phyloP scores from a whole-genome alignment of 2,797 vertebrate species.

The Poeciliopsis turneri region DNA sequence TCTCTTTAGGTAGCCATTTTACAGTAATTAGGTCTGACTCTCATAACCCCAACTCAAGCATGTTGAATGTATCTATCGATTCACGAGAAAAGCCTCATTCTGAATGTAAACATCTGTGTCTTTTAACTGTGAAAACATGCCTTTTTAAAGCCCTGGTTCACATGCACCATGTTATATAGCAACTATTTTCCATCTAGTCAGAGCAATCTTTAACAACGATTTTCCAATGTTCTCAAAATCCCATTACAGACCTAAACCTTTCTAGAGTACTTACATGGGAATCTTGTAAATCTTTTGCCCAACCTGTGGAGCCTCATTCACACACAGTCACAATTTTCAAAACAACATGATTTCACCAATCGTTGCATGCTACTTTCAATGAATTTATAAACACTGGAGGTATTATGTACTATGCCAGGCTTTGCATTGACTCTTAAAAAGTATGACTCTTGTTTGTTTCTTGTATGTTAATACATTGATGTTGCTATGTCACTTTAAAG shows the following conservation, averaged over 20 bases:
- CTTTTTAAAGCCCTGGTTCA: constrained; percentile 16
- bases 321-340: constrained; percentile 24
- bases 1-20: constrained; percentile 40
- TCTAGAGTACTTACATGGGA: constrained; percentile 35
- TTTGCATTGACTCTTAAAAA: constrained; percentile 52
- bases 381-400: constrained; percentile 11
- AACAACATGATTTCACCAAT: constrained; percentile 32
- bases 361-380: constrained; percentile 73
- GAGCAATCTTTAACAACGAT: constrained; percentile 10
- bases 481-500: constrained; percentile 46
- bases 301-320: constrained; percentile 16
- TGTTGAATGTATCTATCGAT: constrained; percentile 66
- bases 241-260: background rate
- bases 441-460: constrained; percentile 35
- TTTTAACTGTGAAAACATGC: constrained; percentile 31
- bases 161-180: background rate
- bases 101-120: constrained; percentile 58
- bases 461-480: constrained; percentile 47
- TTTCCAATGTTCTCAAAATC: constrained; percentile 6
- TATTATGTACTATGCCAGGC: constrained; percentile 39
- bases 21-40: constrained; percentile 47
- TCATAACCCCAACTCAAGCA: constrained; percentile 39
- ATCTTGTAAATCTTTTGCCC: constrained; percentile 1
- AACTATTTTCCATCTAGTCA: constrained; percentile 18
- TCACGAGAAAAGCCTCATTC: constrained; percentile 48